A percentile compares a stretch with the other conserved stretches of the same genome.
Conservation (phyloP, 2,888 invertebrate genomes). For the Sarcophaga caerulescens region DNA sequence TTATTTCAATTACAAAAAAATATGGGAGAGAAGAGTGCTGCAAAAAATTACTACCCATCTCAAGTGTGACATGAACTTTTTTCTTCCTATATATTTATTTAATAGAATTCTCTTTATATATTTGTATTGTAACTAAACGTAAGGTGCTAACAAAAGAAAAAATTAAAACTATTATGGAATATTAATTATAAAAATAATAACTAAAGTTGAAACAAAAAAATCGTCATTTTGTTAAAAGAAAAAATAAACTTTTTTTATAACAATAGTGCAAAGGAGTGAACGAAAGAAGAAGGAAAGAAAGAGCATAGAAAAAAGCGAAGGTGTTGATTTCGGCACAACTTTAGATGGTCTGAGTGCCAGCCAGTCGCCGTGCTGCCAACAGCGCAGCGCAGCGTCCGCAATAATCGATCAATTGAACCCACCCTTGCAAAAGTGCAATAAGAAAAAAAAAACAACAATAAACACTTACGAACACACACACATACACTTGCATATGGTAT, state of each 20-base stretch:
- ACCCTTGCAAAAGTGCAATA: constrained; percentile 61
- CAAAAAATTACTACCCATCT: constrained; percentile 55
- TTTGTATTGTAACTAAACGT: constrained; percentile 9
- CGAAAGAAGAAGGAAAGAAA: constrained; percentile 34
- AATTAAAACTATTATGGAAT: constrained; percentile 3
- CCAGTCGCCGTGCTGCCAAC: constrained; percentile 41
- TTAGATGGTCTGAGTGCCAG: constrained; percentile 45
- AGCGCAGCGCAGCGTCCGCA: constrained; percentile 51
- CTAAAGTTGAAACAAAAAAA: background rate
- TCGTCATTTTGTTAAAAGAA: background rate
- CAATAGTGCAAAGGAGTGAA: constrained; percentile 46
- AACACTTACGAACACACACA: background rate
- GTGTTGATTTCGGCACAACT: constrained; percentile 64
- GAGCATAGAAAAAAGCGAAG: constrained; percentile 58
- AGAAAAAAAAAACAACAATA: constrained; percentile 14
- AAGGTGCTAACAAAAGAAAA: constrained; percentile 43
- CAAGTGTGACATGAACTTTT: constrained; percentile 62
- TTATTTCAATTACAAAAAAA: constrained; percentile 44
- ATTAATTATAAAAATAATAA: constrained; percentile 7
- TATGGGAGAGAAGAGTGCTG: constrained; percentile 56
- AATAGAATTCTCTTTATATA: constrained; percentile 25
- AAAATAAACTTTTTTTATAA: background rate
- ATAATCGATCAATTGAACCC: constrained; percentile 68
- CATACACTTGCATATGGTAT: background rate
- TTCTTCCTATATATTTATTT: constrained; percentile 37